Conservation (phyloP, 2,888 invertebrate species). For the Sminthurinus aureus region DNA sequence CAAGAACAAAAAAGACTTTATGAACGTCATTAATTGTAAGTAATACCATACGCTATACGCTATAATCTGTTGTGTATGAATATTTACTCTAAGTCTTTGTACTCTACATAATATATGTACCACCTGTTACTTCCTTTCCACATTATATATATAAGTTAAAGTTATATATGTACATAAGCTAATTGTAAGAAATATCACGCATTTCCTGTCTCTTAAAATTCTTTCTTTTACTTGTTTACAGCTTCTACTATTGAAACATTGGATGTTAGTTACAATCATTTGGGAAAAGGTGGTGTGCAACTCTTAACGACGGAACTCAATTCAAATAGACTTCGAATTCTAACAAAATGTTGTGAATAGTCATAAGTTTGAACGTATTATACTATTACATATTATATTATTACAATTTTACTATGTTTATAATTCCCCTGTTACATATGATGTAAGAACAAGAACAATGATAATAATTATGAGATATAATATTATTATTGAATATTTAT, state of each 20-base stretch:
- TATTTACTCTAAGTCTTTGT: neutral
- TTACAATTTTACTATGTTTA: neutral
- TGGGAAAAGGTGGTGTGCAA: conserved; percentile 44
- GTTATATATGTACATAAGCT: too few relatives aligned
- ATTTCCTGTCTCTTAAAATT: too few relatives aligned
- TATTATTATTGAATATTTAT: too few relatives aligned
- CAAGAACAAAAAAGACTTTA: conserved; percentile 37
- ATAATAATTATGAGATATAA: too few relatives aligned
- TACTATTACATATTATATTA: too few relatives aligned
- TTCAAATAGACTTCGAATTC: conserved; percentile 7
- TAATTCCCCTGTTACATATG: neutral
- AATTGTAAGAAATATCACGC: neutral
- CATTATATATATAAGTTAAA: too few relatives aligned
- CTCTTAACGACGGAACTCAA: conserved; percentile 17
- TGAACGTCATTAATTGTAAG: conserved; percentile 47
- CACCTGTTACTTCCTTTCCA: neutral
- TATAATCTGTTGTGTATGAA: neutral
- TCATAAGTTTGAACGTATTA: neutral
- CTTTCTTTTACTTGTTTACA: conserved; percentile 24
- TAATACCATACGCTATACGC: neutral
- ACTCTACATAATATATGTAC: neutral
- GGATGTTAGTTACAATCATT: conserved; percentile 52
- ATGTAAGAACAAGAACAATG: too few relatives aligned
- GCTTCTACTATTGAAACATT: conserved; percentile 50
- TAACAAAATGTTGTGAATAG: conserved; percentile 29